These are phyloP conservation scores for Pyrrhosoma nymphula DNA, from an alignment of 2,888 invertebrate genomes.

Conservation along the genomic window DNA sequence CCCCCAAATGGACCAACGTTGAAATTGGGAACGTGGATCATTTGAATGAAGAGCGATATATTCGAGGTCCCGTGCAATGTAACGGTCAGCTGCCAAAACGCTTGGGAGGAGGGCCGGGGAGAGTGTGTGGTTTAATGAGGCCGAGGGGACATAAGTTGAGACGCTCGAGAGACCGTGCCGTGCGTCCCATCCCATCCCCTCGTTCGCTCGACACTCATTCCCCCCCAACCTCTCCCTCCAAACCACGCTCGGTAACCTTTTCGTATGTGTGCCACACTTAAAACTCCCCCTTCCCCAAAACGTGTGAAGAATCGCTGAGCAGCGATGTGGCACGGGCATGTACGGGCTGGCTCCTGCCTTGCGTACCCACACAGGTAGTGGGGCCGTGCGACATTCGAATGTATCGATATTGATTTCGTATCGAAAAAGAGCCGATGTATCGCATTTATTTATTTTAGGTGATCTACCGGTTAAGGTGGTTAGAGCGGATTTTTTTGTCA, in stretches of 20 bases:
- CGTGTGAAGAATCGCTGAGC: neutral
- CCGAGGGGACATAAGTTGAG: neutral
- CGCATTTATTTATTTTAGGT: too few species aligned
- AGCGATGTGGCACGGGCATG: neutral
- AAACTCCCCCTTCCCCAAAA: neutral
- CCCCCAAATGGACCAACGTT: too few species aligned
- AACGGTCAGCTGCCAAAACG: neutral
- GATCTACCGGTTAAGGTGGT: too few species aligned
- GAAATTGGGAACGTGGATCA: too few species aligned
- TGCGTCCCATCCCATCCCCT: neutral
- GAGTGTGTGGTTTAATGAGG: neutral
- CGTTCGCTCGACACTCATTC: too few species aligned
- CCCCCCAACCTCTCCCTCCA: too few species aligned
- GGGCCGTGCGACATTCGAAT: too few species aligned
- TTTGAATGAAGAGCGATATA: too few species aligned
- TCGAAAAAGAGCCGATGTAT: too few species aligned
- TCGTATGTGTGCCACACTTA: neutral
- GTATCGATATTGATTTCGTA: too few species aligned
- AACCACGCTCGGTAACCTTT: neutral
- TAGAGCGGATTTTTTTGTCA: too few species aligned
- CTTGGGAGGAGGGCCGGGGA: neutral
- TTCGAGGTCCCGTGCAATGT: neutral
- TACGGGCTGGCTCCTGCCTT: neutral
- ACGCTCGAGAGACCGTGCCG: too few species aligned
- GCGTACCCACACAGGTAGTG: neutral